A percentile compares a stretch with the other conserved stretches of the same genome.
These are phyloP conservation scores for Ormyrus labotus DNA, from an alignment of 2,888 invertebrate genomes.

Conservation along the genomic window DNA sequence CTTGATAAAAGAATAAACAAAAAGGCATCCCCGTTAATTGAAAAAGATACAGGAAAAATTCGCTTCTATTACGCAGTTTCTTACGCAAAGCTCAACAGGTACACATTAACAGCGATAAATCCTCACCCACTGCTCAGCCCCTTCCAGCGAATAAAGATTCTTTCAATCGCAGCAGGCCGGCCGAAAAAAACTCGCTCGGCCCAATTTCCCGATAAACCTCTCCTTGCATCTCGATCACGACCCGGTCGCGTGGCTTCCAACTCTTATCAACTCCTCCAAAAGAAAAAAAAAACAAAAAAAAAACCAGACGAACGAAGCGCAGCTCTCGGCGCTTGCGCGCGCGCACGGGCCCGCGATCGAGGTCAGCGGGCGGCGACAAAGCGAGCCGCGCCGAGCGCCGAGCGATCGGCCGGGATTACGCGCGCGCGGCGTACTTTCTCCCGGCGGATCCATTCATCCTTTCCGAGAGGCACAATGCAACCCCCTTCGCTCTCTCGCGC, in stretches of 20 bases:
- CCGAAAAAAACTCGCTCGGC: too few relatives aligned
- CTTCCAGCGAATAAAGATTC: too few relatives aligned
- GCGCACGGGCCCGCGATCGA: not conserved
- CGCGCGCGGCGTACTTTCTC: conserved; percentile 29
- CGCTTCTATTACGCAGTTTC: too few relatives aligned
- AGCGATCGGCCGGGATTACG: conserved; percentile 8
- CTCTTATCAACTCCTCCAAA: conserved; percentile 11
- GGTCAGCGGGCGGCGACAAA: too few relatives aligned
- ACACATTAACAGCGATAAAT: too few relatives aligned
- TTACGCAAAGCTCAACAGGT: too few relatives aligned
- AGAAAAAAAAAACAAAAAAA: not conserved
- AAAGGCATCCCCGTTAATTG: too few relatives aligned
- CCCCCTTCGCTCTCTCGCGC: not conserved
- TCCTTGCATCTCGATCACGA: not conserved
- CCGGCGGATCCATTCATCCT: conserved; percentile 52
- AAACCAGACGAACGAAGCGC: conserved; percentile 15
- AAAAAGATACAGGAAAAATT: too few relatives aligned
- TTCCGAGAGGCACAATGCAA: conserved; percentile 19
- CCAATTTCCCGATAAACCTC: too few relatives aligned
- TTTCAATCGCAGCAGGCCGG: too few relatives aligned
- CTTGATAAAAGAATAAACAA: too few relatives aligned
- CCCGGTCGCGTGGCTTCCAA: not conserved
- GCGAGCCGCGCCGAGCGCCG: conserved; percentile 14
- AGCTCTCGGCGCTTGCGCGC: not conserved
- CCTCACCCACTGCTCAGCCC: too few relatives aligned